Percentiles rank a stretch among this genome's conserved stretches.
Conservation (phyloP, 2,888 invertebrate genomes). For the Rotaria magnacalcarata region DNA sequence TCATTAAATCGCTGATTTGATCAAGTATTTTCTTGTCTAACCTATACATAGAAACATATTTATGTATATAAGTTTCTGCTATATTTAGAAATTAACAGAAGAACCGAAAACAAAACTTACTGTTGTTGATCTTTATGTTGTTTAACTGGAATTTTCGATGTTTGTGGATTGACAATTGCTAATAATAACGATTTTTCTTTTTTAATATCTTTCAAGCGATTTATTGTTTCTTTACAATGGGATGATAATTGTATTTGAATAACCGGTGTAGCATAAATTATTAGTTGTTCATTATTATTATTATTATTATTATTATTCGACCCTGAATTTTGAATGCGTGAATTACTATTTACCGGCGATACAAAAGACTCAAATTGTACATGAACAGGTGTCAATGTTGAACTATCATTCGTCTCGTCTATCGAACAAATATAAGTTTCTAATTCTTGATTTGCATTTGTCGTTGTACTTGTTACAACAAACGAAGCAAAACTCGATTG, state of each 20-base stretch:
- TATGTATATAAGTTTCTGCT: not conserved
- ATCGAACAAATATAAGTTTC: slow-evolving; percentile 14
- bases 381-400: not conserved
- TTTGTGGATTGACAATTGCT: not conserved
- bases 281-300: not conserved
- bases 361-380: not conserved
- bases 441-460: slow-evolving; percentile 25
- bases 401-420: not conserved
- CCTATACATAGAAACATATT: not conserved
- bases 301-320: not conserved
- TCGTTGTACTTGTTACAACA: not conserved
- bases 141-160: not conserved
- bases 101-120: not conserved
- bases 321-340: not conserved
- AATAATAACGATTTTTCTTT: slow-evolving; percentile 7
- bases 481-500: not conserved
- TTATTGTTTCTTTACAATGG: not conserved
- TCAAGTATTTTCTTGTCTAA: not conserved
- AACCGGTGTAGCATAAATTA: not conserved
- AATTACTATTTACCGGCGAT: not conserved
- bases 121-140: not conserved
- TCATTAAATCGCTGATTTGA: slow-evolving; percentile 3
- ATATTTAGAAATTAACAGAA: not conserved
- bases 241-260: slow-evolving; percentile 8
- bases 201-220: not conserved